These are phyloP conservation scores for Liodrosophila aerea DNA, from an alignment of 2,888 invertebrate genomes.

Conservation along the genomic window DNA sequence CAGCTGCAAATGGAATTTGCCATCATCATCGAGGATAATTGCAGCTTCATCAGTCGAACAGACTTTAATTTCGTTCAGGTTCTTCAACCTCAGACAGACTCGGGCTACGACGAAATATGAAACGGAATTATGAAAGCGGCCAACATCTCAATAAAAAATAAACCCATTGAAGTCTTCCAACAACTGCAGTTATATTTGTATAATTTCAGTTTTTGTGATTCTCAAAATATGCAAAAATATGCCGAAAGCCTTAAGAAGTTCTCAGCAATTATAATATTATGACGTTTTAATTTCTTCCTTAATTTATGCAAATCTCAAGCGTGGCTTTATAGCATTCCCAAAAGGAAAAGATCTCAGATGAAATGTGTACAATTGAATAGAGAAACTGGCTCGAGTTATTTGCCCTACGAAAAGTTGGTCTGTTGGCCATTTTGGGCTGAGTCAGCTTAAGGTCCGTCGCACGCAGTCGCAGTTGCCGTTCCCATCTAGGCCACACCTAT, in stretches of 20 bases:
- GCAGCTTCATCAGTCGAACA: conserved; percentile 48
- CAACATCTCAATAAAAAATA: neutral
- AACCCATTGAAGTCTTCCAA: no score
- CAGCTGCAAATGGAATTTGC: conserved; percentile 73
- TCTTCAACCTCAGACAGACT: neutral
- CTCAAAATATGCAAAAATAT: conserved; percentile 16
- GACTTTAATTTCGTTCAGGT: conserved; percentile 25
- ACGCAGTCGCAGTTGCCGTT: conserved; percentile 29
- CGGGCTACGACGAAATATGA: no score
- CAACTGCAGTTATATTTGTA: no score
- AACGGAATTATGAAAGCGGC: no score
- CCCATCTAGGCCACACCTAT: conserved; percentile 61
- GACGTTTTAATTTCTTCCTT: no score
- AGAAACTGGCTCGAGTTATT: conserved; percentile 15
- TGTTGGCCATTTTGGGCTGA: conserved; percentile 16
- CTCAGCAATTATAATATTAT: neutral
- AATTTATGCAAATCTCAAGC: neutral
- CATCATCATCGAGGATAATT: conserved; percentile 72
- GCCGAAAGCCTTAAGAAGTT: conserved; percentile 6
- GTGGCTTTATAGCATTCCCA: no score
- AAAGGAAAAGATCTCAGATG: conserved; percentile 36
- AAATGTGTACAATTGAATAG: conserved; percentile 25
- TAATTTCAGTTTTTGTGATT: no score
- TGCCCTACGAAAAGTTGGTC: conserved; percentile 19
- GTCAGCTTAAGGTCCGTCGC: conserved; percentile 8